Conservation (phyloP, 2,888 invertebrate species). For the Formica aserva region DNA sequence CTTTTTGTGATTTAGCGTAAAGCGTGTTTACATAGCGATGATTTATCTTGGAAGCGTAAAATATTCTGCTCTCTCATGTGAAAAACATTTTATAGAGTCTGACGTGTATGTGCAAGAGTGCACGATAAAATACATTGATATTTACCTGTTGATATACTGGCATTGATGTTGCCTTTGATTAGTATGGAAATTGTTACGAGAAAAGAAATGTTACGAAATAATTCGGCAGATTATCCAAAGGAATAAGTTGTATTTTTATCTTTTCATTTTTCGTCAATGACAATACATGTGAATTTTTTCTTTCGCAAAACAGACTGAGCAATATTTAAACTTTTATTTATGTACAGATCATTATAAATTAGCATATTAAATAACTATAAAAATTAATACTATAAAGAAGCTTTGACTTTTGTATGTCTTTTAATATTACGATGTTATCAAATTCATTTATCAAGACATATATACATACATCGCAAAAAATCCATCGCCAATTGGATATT, state of each 20-base stretch:
- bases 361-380: no score
- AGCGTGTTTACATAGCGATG: neutral
- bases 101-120: neutral
- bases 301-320: neutral
- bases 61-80: neutral
- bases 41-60: conserved; percentile 19
- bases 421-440: no score
- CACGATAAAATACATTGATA: neutral
- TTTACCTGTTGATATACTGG: conserved; percentile 1
- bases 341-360: no score
- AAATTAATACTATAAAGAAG: no score
- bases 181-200: neutral
- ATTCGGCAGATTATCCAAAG: neutral
- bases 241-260: conserved; percentile 6
- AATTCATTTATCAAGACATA: no score
- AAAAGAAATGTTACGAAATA: neutral
- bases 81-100: neutral
- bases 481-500: no score
- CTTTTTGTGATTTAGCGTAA: neutral
- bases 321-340: neutral
- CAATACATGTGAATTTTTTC: neutral
- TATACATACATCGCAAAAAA: no score
- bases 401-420: no score
- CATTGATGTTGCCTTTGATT: neutral
- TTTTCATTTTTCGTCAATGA: neutral